Conservation (phyloP, 2,797 vertebrate genomes). For the Picus viridis region DNA sequence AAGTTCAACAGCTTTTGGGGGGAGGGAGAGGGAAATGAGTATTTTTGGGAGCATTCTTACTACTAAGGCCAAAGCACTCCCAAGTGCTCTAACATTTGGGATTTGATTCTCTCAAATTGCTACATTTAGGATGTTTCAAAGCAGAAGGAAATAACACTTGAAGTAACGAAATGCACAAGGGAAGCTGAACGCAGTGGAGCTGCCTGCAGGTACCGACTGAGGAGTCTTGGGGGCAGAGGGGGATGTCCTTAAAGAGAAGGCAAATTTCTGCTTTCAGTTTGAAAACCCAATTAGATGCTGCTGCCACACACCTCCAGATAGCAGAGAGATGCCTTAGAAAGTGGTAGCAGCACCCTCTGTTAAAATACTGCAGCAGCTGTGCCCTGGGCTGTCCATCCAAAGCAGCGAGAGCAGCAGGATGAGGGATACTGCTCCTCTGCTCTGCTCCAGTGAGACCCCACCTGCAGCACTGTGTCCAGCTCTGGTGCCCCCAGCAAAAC, state of each 20-base stretch:
- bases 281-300: background rate
- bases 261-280: background rate
- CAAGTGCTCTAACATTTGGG: background rate
- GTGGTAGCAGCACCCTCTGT: background rate
- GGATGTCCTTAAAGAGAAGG: background rate
- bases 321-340: background rate
- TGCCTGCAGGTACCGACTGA: background rate
- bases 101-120: background rate
- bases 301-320: background rate
- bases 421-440: no score
- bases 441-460: no score
- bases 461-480: no score
- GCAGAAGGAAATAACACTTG: background rate
- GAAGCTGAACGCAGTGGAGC: background rate
- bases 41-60: background rate
- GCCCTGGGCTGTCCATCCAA: no score
- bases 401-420: no score
- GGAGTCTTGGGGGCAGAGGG: background rate
- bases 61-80: background rate
- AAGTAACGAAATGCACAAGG: background rate
- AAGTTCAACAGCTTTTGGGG: background rate
- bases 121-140: background rate
- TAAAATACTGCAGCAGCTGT: background rate
- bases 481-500: no score
- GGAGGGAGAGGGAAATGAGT: background rate